A percentile compares a stretch with the other conserved stretches of the same genome.
Evolutionary conservation across 2,888 invertebrate species (phyloP).

Genomic region (Agrotis segetum): DNA sequence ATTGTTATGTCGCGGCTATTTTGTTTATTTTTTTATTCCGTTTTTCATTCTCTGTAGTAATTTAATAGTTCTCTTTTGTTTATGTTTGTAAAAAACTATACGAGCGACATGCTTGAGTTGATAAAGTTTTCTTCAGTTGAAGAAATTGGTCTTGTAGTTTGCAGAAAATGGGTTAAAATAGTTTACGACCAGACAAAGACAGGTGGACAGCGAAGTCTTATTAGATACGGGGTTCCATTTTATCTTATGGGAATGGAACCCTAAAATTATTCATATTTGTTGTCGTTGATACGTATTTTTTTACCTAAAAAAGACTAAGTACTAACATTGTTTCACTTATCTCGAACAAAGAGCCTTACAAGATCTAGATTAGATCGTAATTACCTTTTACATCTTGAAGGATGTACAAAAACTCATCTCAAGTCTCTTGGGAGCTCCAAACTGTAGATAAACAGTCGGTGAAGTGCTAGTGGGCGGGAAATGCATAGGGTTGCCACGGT

Average conservation of each 20-base stretch:
- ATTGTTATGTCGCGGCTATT: conserved; percentile 69
- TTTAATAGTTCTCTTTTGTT: conserved; percentile 1
- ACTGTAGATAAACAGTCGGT: conserved; percentile 52
- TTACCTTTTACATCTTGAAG: conserved; percentile 37
- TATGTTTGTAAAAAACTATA: not conserved
- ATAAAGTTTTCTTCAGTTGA: not conserved
- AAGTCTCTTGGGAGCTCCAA: conserved; percentile 35
- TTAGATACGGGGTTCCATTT: too few species aligned
- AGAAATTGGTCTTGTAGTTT: not conserved
- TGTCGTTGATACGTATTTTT: not conserved
- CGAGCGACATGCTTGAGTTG: not conserved
- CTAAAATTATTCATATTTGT: too few species aligned
- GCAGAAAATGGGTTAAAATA: too few species aligned
- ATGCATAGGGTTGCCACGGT: conserved; percentile 36
- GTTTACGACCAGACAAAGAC: too few species aligned
- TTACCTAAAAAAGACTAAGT: too few species aligned
- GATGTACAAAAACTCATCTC: conserved; percentile 46
- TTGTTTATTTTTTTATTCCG: conserved; percentile 11
- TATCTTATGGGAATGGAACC: too few species aligned
- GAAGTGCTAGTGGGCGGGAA: conserved; percentile 31
- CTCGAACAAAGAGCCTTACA: not conserved
- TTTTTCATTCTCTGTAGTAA: not conserved
- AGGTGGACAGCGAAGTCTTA: too few species aligned
- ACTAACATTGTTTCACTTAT: conserved; percentile 10
- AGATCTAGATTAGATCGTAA: conserved; percentile 45